Conservation (phyloP, 2,797 vertebrate genomes). For the Mormyrus hasselquistii region DNA sequence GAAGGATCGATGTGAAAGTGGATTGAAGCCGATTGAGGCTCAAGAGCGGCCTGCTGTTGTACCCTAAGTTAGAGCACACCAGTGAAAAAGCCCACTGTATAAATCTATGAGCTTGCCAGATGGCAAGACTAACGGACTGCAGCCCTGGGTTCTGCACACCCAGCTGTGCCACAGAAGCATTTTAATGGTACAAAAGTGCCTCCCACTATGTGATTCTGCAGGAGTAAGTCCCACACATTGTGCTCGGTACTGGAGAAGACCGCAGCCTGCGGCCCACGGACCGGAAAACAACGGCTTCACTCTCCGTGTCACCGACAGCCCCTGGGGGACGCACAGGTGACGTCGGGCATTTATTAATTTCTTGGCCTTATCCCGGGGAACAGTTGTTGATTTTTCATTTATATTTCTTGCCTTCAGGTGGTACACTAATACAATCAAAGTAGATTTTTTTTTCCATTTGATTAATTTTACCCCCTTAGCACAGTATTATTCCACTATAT, state of each 20-base stretch:
- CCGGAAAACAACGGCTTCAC: neutral
- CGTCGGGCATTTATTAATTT: conserved; percentile 61
- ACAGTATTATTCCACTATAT: conserved; percentile 72
- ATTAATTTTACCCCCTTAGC: conserved; percentile 78
- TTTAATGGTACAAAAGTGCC: neutral
- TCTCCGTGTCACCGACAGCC: neutral
- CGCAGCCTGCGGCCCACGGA: neutral
- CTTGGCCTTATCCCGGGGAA: conserved; percentile 68
- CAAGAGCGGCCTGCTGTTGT: neutral
- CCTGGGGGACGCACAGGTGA: neutral
- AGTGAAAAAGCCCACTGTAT: neutral
- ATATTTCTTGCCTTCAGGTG: conserved; percentile 76
- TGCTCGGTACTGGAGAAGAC: neutral
- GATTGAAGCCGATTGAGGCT: neutral
- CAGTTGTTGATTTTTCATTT: conserved; percentile 76
- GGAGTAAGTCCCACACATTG: neutral
- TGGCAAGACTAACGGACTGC: neutral
- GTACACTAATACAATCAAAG: conserved; percentile 66
- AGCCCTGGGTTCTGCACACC: neutral
- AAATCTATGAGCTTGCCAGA: neutral
- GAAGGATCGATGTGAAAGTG: neutral
- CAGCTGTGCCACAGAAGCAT: neutral
- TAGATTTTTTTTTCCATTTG: conserved; percentile 70
- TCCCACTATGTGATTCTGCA: neutral
- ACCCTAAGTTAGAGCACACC: neutral